Base-by-base conservation (phyloP, 2,113 vertebrate genomes). In the Platichthys stellatus region DNA sequence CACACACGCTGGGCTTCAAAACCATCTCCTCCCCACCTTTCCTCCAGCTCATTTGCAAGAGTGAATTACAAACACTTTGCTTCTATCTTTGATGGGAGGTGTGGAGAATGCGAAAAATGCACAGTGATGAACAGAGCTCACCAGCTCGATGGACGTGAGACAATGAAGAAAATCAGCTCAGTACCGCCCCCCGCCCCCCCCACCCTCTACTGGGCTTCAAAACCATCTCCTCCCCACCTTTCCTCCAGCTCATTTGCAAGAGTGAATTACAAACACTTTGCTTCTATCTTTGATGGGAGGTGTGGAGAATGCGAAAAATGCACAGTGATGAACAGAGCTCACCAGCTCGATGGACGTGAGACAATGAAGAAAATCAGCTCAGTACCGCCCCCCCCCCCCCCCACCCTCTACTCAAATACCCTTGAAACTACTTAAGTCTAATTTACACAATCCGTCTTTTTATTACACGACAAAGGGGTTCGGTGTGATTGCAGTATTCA, bases 211-310 rank as follows among this genome's bases (percentile, higher is more conserved):
- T 14, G 35, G 9, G 74, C 74, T 83, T 76, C 71, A 79, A 51
- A 87, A 65, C 18, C 18, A 3, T 58, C 67, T 74, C 64, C 76
- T 71, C 31, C 38, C 31, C 59, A 74, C 69, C 26, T 74, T 68
- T 81, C 59, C 61, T 67, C 20, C 54, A 51, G 54, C 76, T 86
- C 81, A 88, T 81, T 89, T 84, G 86, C 72, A 86, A 60, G 63
- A 76, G 63, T 18, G 57, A 58, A 51, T 54, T 10, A 54, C 51
- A 54, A 54, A 84, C 57, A 72, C 23, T 43, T 35, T 24, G 24
- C 57, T 60, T 79, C 67, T 40, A 18, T 72, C 24, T 86, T 80
- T 49, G 18, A 51, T 18, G 45, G 45, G 47, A 51, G 47, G 47
- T 51, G 47, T 17, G 47, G 65, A 70, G 72, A 68, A 79, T 81